phyloP scores from a whole-genome alignment of 2,888 invertebrate species.

The Tricholauxania praeusta region DNA sequence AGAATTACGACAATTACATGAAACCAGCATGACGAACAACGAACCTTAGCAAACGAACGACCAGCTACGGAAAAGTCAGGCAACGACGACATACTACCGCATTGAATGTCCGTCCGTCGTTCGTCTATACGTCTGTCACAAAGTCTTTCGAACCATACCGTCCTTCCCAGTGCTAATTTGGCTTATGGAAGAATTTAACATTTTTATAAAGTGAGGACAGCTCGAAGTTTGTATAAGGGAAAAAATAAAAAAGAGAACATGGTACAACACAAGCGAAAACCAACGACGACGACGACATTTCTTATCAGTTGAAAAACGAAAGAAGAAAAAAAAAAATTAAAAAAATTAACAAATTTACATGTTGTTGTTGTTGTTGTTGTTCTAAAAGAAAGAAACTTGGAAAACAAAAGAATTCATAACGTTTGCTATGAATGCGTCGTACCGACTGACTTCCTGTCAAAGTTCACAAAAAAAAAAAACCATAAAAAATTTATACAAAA shows the following conservation, averaged over 20 bases:
- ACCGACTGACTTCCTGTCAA: conserved; percentile 50
- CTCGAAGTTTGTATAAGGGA: neutral
- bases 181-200: too few species aligned
- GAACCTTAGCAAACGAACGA: conserved; percentile 35
- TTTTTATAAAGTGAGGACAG: too few species aligned
- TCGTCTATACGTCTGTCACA: neutral
- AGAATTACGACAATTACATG: conserved; percentile 37
- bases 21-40: conserved; percentile 48
- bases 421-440: conserved; percentile 29
- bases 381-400: conserved; percentile 30
- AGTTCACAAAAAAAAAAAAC: conserved; percentile 47
- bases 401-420: conserved; percentile 46
- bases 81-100: neutral
- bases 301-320: conserved; percentile 41
- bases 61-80: too few species aligned
- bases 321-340: conserved; percentile 32
- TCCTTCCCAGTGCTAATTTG: too few species aligned
- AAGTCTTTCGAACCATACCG: neutral
- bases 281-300: conserved; percentile 38
- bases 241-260: too few species aligned
- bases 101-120: neutral
- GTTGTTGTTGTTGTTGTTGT: neutral
- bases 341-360: conserved; percentile 17
- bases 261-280: conserved; percentile 22
- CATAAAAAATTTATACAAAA: conserved; percentile 20